phyloP scores from a whole-genome alignment of 2,888 invertebrate species.

The Trissolcus brochymenae region DNA sequence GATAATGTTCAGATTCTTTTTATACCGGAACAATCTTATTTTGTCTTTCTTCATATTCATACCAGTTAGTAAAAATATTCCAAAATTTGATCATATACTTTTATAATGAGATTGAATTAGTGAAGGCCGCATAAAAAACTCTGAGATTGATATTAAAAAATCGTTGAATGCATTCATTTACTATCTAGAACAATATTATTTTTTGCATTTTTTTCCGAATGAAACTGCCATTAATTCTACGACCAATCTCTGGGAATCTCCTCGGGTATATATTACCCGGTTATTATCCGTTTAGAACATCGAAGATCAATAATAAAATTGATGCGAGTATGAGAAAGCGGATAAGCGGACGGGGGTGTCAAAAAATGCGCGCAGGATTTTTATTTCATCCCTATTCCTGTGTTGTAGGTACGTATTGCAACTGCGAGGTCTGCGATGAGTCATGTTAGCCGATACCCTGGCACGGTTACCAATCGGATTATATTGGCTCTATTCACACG shows the following conservation, averaged over 20 bases:
- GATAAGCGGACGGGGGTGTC: constrained; percentile 12
- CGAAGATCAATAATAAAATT: constrained; percentile 30
- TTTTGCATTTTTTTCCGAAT: too few species aligned
- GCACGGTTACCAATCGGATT: constrained; percentile 52
- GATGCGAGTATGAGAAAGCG: constrained; percentile 8
- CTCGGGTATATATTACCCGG: constrained; percentile 11
- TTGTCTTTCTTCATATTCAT: too few species aligned
- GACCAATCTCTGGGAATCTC: constrained; percentile 11
- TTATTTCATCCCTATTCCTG: constrained; percentile 33
- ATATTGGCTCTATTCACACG: constrained; percentile 47
- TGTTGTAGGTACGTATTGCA: background rate
- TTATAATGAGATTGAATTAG: too few species aligned
- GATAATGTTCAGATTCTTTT: too few species aligned
- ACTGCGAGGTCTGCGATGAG: constrained; percentile 30
- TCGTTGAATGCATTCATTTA: too few species aligned
- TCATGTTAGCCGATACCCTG: constrained; percentile 31
- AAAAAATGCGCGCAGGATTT: constrained; percentile 28
- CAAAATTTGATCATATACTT: too few species aligned
- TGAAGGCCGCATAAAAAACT: too few species aligned
- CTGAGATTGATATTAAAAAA: too few species aligned
- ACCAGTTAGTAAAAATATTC: too few species aligned
- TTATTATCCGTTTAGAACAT: constrained; percentile 10
- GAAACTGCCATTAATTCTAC: background rate
- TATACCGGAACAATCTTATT: too few species aligned
- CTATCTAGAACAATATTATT: too few species aligned